Conservation (phyloP, 2,113 vertebrate species). For the Microtus pennsylvanicus region DNA sequence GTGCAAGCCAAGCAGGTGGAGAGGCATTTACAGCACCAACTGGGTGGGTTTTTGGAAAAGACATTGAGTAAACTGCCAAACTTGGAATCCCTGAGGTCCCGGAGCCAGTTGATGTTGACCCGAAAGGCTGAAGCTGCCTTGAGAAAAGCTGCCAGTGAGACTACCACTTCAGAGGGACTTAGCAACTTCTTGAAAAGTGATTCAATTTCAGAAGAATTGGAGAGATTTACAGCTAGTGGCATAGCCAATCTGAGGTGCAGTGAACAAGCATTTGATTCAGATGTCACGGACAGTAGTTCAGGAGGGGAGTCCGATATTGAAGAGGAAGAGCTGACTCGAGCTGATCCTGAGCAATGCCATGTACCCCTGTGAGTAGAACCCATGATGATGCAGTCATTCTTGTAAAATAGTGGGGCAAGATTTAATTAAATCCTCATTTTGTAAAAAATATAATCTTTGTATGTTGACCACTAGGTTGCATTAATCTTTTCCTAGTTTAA, state of each 20-base stretch:
- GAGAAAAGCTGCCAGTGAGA: slow-evolving; percentile 89
- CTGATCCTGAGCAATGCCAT: slow-evolving; percentile 93
- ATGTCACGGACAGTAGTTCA: slow-evolving; percentile 98
- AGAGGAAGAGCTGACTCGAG: slow-evolving; percentile 95
- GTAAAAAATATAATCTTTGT: slow-evolving; percentile 30
- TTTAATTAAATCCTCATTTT: background rate
- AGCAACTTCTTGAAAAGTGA: slow-evolving; percentile 93
- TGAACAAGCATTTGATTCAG: slow-evolving; percentile 96
- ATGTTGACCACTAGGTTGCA: background rate
- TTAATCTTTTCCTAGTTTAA: slow-evolving; percentile 33
- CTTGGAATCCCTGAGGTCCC: slow-evolving; percentile 87
- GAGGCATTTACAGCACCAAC: slow-evolving; percentile 97
- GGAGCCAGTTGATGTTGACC: slow-evolving; percentile 89
- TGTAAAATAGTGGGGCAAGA: background rate
- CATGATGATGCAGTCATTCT: background rate
- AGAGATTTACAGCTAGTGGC: slow-evolving; percentile 94
- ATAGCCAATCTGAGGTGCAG: slow-evolving; percentile 93
- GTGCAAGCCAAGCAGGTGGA: slow-evolving; percentile 99
- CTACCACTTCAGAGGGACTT: slow-evolving; percentile 89
- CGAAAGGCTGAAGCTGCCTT: slow-evolving; percentile 91
- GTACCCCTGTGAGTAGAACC: slow-evolving; percentile 94
- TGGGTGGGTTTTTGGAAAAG: slow-evolving; percentile 95
- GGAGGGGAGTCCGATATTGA: slow-evolving; percentile 98
- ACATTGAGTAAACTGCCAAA: slow-evolving; percentile 90
- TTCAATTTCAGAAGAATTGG: slow-evolving; percentile 93